Conservation (phyloP, 30 jellyfish, hydroid and myxozoan species). For the Morbakka virulenta region DNA sequence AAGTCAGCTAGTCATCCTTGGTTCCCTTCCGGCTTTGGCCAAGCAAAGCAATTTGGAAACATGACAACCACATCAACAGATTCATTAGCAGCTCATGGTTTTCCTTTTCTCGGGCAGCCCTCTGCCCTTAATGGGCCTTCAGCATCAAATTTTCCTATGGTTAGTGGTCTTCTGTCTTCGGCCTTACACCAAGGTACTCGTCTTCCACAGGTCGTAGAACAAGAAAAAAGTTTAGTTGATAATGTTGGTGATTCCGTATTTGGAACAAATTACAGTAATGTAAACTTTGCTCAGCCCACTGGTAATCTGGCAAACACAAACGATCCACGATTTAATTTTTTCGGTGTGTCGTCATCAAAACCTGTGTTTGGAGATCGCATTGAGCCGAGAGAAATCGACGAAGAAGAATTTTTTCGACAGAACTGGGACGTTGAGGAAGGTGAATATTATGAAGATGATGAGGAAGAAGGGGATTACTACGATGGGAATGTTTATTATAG, state of each 20-base stretch:
- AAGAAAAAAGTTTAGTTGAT: constrained; percentile 38
- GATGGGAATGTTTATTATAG: constrained; percentile 42
- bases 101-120: neutral
- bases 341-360: neutral
- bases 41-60: neutral
- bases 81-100: neutral
- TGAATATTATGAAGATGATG: constrained; percentile 65
- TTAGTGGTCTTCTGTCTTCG: neutral
- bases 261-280: constrained; percentile 20
- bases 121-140: neutral
- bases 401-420: constrained; percentile 39
- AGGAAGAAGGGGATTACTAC: constrained; percentile 23
- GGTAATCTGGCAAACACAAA: neutral
- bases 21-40: neutral
- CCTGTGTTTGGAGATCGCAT: neutral
- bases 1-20: neutral
- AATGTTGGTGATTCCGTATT: constrained; percentile 21
- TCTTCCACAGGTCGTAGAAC: constrained; percentile 17
- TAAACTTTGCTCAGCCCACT: constrained; percentile 41
- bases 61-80: neutral
- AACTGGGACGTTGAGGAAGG: constrained; percentile 70
- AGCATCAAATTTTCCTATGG: neutral
- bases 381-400: constrained; percentile 25
- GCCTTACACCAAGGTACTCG: neutral
- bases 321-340: neutral